These are phyloP conservation scores for Acronicta aceris DNA, from an alignment of 2,888 invertebrate genomes.

Conservation along the genomic window DNA sequence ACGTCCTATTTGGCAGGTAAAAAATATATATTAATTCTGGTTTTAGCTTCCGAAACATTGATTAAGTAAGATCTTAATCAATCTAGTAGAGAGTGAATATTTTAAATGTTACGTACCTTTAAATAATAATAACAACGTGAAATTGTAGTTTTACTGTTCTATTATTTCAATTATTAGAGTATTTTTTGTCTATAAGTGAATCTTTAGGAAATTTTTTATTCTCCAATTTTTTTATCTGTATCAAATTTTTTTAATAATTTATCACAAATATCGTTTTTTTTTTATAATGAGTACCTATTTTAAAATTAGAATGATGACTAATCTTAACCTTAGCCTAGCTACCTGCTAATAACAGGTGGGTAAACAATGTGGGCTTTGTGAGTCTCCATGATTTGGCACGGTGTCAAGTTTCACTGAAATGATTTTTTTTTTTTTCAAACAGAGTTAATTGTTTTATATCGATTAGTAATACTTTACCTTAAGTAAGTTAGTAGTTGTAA, in stretches of 20 bases:
- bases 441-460: not conserved
- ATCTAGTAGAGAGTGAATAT: too few relatives aligned
- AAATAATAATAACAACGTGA: too few relatives aligned
- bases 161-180: too few relatives aligned
- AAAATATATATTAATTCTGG: constrained; percentile 13
- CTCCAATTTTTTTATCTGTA: too few relatives aligned
- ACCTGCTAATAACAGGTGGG: constrained; percentile 78
- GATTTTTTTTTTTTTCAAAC: constrained; percentile 37
- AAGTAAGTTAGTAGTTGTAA: not conserved
- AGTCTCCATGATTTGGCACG: constrained; percentile 64
- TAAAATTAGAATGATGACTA: constrained; percentile 50
- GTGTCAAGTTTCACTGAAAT: constrained; percentile 58
- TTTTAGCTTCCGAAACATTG: not conserved
- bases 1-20: constrained; percentile 94
- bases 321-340: constrained; percentile 70
- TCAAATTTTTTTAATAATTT: too few relatives aligned
- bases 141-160: too few relatives aligned
- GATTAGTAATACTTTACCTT: not conserved
- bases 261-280: too few relatives aligned
- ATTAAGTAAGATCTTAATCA: too few relatives aligned
- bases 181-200: too few relatives aligned
- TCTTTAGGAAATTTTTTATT: too few relatives aligned
- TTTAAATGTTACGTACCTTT: not conserved
- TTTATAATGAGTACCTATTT: not conserved
- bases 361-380: constrained; percentile 66